phyloP scores from a whole-genome alignment of 2,888 invertebrate species.

The Aplocera efformata region DNA sequence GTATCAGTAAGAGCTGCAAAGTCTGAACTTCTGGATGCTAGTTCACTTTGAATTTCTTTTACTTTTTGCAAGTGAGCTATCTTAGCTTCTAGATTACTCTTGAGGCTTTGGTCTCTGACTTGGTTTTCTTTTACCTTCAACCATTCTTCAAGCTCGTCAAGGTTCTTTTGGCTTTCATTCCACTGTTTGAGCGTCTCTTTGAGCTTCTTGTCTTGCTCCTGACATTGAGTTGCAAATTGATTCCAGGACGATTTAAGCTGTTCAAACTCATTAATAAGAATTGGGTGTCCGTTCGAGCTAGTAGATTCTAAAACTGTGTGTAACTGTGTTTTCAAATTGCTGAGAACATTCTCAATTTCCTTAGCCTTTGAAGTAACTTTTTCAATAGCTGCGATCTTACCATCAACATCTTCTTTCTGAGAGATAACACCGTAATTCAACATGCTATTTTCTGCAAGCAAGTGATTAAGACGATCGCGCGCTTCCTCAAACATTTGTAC shows the following conservation, averaged over 20 bases:
- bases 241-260: conserved; percentile 88
- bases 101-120: conserved; percentile 93
- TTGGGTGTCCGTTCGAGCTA: conserved; percentile 87
- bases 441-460: conserved; percentile 88
- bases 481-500: conserved; percentile 90
- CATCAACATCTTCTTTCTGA: conserved; percentile 89
- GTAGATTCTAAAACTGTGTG: conserved; percentile 88
- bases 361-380: conserved; percentile 86
- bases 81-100: conserved; percentile 92
- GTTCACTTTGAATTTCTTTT: conserved; percentile 85
- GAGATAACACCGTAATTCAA: conserved; percentile 89
- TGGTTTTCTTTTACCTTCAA: conserved; percentile 90
- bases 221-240: conserved; percentile 86
- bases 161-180: conserved; percentile 88
- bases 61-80: conserved; percentile 88
- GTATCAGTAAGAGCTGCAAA: conserved; percentile 85
- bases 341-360: conserved; percentile 86
- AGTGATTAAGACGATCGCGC: conserved; percentile 89
- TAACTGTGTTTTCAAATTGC: conserved; percentile 85
- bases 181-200: conserved; percentile 89
- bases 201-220: conserved; percentile 85
- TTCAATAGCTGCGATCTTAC: conserved; percentile 86
- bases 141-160: conserved; percentile 91
- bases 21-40: conserved; percentile 83
- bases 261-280: conserved; percentile 86